Base-by-base conservation (phyloP, 92 coral and sea anemone species). In the Blastomussa wellsi region DNA sequence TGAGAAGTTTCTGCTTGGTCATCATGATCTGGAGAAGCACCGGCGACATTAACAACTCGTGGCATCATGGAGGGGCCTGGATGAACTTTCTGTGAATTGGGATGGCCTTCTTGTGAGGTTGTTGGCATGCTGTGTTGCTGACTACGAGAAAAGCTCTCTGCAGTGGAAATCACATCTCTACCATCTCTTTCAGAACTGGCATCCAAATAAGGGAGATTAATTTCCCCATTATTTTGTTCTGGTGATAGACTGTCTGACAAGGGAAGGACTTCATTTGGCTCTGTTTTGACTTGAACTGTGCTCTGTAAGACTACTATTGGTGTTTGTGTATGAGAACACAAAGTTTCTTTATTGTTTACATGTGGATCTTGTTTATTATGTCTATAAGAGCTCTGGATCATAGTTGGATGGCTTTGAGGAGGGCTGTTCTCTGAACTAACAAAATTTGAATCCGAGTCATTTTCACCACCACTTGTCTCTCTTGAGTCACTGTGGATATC, bases 271-370 rank as follows among this genome's bases (percentile, higher is more conserved):
- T 83, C 92, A 17, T 76, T 77, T 10, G 98, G 95, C 72, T 94
- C 98, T 35, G 95, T 91, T 82, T 94, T 94, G 78, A 94, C 92
- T 68, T 91, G 92, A 28, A 94, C 95, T 44, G 95, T 94, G 80
- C 88, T 91, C 69, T 88, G 90, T 53, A 94, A 67, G 55, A 87
- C 67, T 19, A 94, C 98, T 68, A 94, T 87, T 38, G 98, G 92
- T 14, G 93, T 89, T 13, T 90, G 88, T 48, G 62, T n/a, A 67
- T 24, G 83, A 20, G 53, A 67, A 53, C 69, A 64, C 22, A 32
- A 47, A 44, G 41, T n/a, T 55, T 83, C 81, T 28, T 75, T 48
- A 2, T 20, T 10, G 48, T 70, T 44, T 29, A 26, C 33, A 19
- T 59, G 74, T 14, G 64, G 60, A 19, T 42, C 47, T 60, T 74